Evolutionary conservation across 1,140 invertebrate species (phyloP).

Genomic region (Laupala kohalensis): DNA sequence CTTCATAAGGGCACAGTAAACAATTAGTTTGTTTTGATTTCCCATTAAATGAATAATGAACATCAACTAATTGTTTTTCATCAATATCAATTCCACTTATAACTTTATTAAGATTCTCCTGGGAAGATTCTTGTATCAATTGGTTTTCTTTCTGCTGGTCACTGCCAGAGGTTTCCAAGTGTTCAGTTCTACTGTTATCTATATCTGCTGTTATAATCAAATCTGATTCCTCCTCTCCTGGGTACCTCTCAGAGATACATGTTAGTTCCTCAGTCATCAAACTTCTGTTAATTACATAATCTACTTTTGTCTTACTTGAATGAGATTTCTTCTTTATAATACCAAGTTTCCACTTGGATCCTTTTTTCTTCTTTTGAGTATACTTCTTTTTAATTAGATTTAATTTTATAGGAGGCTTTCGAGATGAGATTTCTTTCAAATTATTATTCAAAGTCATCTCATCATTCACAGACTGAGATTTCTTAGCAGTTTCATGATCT

Average conservation of each 20-base stretch:
- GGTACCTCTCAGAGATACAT: no score
- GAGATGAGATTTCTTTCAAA: constrained; percentile 24
- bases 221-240: no score
- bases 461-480: background rate
- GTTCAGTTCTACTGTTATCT: no score
- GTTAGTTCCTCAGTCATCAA: background rate
- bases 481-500: constrained; percentile 23
- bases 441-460: constrained; percentile 13
- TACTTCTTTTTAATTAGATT: constrained; percentile 12
- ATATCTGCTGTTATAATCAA: no score
- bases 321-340: constrained; percentile 21
- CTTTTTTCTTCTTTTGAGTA: constrained; percentile 24
- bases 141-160: no score
- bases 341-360: constrained; percentile 26
- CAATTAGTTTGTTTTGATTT: constrained; percentile 28
- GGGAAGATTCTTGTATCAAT: no score
- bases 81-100: no score
- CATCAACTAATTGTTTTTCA: no score
- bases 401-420: constrained; percentile 10
- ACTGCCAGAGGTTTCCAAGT: no score
- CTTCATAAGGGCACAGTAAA: constrained; percentile 40
- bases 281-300: background rate
- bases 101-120: no score
- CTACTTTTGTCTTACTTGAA: background rate
- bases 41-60: background rate